These are phyloP conservation scores for Mormyrops boulengeri DNA, from an alignment of 2,797 vertebrate genomes.

Conservation along the genomic window DNA sequence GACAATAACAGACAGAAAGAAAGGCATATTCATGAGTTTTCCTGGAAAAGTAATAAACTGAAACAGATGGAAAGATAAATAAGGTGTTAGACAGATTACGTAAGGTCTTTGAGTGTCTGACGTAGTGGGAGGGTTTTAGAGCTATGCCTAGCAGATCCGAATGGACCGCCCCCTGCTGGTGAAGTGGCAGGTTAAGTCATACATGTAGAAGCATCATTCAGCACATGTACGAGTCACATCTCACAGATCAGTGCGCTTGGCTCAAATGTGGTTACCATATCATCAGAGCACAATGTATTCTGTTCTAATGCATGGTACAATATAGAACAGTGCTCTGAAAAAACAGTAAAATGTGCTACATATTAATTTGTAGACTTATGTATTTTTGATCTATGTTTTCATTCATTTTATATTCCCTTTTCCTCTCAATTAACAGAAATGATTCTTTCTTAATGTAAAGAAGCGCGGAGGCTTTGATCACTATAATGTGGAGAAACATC, in stretches of 20 bases:
- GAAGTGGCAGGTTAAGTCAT: neutral
- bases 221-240: neutral
- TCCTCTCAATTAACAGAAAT: neutral
- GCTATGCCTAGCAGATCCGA: neutral
- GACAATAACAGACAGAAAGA: neutral
- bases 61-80: neutral
- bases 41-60: neutral
- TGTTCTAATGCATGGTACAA: neutral
- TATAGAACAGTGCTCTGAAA: neutral
- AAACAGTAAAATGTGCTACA: neutral
- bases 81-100: neutral
- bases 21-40: neutral
- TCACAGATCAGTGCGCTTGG: neutral
- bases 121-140: neutral
- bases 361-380: neutral
- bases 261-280: neutral
- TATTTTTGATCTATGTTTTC: neutral
- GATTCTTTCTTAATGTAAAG: neutral
- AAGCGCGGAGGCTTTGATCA: neutral
- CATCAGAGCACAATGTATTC: neutral
- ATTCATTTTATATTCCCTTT: neutral
- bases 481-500: neutral
- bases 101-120: neutral
- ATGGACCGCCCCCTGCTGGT: neutral
- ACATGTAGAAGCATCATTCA: neutral